Conservation (phyloP, 2,888 invertebrate species). For the Phortica magna region DNA sequence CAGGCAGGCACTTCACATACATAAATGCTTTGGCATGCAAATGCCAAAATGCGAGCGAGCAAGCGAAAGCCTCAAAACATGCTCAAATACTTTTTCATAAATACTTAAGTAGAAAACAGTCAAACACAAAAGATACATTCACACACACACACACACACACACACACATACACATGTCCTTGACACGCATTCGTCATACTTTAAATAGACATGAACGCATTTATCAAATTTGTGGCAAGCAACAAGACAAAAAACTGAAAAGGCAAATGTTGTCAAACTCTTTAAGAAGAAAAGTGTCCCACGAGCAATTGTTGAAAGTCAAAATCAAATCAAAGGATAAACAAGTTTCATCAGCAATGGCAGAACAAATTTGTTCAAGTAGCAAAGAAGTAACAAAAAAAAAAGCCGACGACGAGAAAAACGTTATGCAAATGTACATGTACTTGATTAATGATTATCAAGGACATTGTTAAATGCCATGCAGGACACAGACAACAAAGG, state of each 20-base stretch:
- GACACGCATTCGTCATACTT: slow-evolving; percentile 22
- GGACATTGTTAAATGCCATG: slow-evolving; percentile 10
- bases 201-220: slow-evolving; percentile 47
- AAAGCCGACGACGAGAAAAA: background rate
- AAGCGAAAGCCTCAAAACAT: background rate
- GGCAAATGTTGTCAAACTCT: slow-evolving; percentile 8
- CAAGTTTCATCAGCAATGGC: slow-evolving; percentile 55
- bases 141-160: background rate
- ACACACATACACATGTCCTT: background rate
- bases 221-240: background rate
- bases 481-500: slow-evolving; percentile 26
- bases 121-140: background rate
- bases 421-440: slow-evolving; percentile 60
- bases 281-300: slow-evolving; percentile 44
- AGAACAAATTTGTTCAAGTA: slow-evolving; percentile 56
- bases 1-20: background rate
- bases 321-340: slow-evolving; percentile 46
- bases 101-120: no score
- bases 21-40: slow-evolving; percentile 20
- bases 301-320: slow-evolving; percentile 32
- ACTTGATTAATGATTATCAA: slow-evolving; percentile 55
- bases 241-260: slow-evolving; percentile 26
- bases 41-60: background rate
- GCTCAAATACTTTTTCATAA: background rate
- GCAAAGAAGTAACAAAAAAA: background rate